Base-by-base conservation (phyloP, 2,797 vertebrate species). In the Petrocephalus sullivani region DNA sequence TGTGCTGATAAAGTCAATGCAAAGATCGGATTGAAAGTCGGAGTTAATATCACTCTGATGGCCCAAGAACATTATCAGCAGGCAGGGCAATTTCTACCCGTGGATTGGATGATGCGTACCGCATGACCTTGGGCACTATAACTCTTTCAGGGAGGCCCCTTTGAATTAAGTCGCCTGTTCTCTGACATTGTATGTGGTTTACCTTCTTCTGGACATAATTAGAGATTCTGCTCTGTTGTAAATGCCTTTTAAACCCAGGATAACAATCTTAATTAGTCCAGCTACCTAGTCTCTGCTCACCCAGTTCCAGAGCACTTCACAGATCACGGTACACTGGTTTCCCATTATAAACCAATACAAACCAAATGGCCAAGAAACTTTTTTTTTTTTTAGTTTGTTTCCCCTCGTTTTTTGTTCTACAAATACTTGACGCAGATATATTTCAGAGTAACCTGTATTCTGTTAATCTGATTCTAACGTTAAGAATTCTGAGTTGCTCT, bases 241-340 rank as follows among this genome's bases (percentile, higher is more conserved):
- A 82, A 61, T 61, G 87, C 54, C 37, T 88, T 88, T 83, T 51
- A 88, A 88, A 57, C 56, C 33, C 33, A 82, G 56, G 75, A 83
- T 83, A 60, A 82, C 71, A 82, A 82, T 88, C 75, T 88, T 56
- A 88, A 88, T 82, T 83, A 83, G 78, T 49, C 37, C 37, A 46
- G 56, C n/a, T 51, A 88, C 46, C 37, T 57, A 51, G 87, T 53
- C 51, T 54, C 78, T 64, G 81, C 28, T 85, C 28, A 49, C 33
- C 41, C 41, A 60, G 54, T n/a, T 88, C 87, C n/a, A 46, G 28
- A 14, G 67, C 51, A 23, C 71, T 37, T 87, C 28, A 37, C 60
- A 56, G 51, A 51, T 87, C 61, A 71, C 21, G 49, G 46, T 16
- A 67, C 64, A 85, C 46, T 23, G 46, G 49, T 67, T 88, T 71